Conservation (phyloP, 2,113 vertebrate species). For the Planiliza haematocheilus region DNA sequence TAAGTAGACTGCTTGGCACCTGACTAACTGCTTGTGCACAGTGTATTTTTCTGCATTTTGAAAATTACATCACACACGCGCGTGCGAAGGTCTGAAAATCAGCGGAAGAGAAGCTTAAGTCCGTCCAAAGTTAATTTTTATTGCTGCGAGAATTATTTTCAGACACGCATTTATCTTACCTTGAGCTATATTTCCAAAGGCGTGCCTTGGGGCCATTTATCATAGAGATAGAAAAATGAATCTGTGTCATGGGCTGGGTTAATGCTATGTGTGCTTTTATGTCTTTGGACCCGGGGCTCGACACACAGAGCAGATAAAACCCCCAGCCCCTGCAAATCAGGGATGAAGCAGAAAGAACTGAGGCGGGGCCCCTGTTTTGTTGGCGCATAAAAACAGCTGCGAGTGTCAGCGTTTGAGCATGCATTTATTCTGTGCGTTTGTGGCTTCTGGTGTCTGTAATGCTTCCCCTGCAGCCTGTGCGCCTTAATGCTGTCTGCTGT, state of each 20-base stretch:
- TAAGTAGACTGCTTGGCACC: slow-evolving; percentile 38
- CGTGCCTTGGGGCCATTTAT: slow-evolving; percentile 63
- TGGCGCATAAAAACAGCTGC: slow-evolving; percentile 28
- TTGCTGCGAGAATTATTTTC: slow-evolving; percentile 15
- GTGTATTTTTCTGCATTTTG: slow-evolving; percentile 20
- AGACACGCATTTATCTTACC: slow-evolving; percentile 48
- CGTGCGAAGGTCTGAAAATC: not conserved
- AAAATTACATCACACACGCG: slow-evolving; percentile 5
- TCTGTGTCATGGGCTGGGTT: slow-evolving; percentile 27
- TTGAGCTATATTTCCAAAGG: slow-evolving; percentile 62
- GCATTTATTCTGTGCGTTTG: slow-evolving; percentile 32
- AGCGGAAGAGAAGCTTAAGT: slow-evolving; percentile 10
- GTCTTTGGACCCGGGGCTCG: slow-evolving; percentile 12
- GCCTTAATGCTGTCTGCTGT: slow-evolving; percentile 65
- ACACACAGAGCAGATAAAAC: slow-evolving; percentile 14
- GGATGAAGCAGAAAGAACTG: not conserved
- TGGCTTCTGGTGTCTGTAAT: slow-evolving; percentile 33
- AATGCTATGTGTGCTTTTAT: slow-evolving; percentile 30
- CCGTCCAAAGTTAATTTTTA: slow-evolving; percentile 23
- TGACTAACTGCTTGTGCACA: slow-evolving; percentile 30
- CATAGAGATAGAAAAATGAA: slow-evolving; percentile 46
- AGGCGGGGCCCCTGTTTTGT: slow-evolving; percentile 10
- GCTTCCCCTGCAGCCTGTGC: slow-evolving; percentile 31
- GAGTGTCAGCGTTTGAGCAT: slow-evolving; percentile 19
- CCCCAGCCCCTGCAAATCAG: not conserved